Evolutionary conservation across 2,888 invertebrate species (phyloP), one percentile per base, ranked within the genome.

Genomic region (Seira musarum): DNA sequence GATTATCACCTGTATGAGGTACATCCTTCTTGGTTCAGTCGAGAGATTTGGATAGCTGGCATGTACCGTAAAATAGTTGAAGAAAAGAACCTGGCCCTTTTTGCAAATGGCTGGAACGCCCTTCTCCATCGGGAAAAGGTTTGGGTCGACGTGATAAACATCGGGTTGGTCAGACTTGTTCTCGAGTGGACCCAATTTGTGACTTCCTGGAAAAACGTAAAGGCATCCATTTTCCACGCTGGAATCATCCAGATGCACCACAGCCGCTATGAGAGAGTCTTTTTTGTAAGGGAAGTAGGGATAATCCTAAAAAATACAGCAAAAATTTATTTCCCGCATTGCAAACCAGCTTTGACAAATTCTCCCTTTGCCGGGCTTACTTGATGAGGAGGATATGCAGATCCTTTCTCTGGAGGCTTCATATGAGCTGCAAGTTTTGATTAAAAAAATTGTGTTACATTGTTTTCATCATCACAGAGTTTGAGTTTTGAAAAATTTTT

Each of bases 341-440:
- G 10, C 30, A 49, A 49, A 13, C 13, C n/a, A 13, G n/a, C n/a
- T 49, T 13, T 13, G 13, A 49, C 13, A 49, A 49, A 13, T 13
- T 25, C 19, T 15, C 80, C 90, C 91, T n/a, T n/a, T n/a, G n/a
- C n/a, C n/a, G n/a, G n/a, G n/a, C n/a, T n/a, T n/a, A n/a, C n/a
- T 89, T 91, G 91, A 82, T 92, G 92, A 91, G 92, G 91, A 0
- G 91, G 90, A 85, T 91, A 92, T 0, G 91, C 90, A 0, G 91
- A 91, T 0, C 92, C 92, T n/a, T 90, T 91, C 72, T 90, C 90
- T 0, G 92, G 91, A 0, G 92, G 92, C 82, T 92, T 92, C 46
- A 90, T 88, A 80, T 92, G 92, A 0, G 92, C 92, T 40, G 13
- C 6, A 40, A 13, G 40, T 8, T n/a, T n/a, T n/a, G n/a, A n/a